phyloP scores from a whole-genome alignment of 2,888 invertebrate genomes.

The Drosophila dives region DNA sequence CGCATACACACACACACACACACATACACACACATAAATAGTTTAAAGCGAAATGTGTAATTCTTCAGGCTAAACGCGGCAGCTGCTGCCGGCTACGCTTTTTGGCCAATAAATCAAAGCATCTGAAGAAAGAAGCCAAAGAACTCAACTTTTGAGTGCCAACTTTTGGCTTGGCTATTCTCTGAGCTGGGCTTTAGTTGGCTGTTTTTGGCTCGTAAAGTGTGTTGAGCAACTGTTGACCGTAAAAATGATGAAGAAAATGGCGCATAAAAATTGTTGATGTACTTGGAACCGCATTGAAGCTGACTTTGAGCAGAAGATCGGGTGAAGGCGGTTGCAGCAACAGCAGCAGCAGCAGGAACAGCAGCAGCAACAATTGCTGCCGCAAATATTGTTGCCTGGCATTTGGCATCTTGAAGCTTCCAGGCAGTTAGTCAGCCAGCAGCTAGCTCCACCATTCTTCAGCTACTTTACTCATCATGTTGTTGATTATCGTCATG shows the following conservation, averaged over 20 bases:
- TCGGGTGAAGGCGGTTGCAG: constrained; percentile 21
- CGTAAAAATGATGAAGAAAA: constrained; percentile 69
- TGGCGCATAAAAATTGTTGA: constrained; percentile 69
- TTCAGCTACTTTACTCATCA: neutral
- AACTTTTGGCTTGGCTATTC: constrained; percentile 43
- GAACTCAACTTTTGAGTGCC: constrained; percentile 35
- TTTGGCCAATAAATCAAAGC: constrained; percentile 70
- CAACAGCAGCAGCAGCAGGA: constrained; percentile 23
- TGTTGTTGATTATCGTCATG: constrained; percentile 8
- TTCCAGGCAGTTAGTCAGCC: constrained; percentile 38
- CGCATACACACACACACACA: neutral
- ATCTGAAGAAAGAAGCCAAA: constrained; percentile 39
- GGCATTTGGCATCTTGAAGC: constrained; percentile 44
- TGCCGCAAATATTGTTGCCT: constrained; percentile 70
- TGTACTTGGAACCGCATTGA: constrained; percentile 50
- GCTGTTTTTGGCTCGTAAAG: constrained; percentile 50
- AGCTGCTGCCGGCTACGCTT: constrained; percentile 76
- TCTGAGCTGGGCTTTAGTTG: constrained; percentile 29
- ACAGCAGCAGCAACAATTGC: constrained; percentile 26
- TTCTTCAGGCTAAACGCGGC: constrained; percentile 63
- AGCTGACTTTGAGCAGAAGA: constrained; percentile 22
- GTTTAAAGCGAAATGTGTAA: constrained; percentile 22
- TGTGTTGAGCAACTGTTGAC: constrained; percentile 61
- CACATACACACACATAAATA: neutral
- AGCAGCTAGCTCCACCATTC: constrained; percentile 28